A percentile compares a stretch with the other conserved stretches of the same genome.
These are phyloP conservation scores for Apamea anceps DNA, from an alignment of 2,888 invertebrate species.

Conservation along the genomic window DNA sequence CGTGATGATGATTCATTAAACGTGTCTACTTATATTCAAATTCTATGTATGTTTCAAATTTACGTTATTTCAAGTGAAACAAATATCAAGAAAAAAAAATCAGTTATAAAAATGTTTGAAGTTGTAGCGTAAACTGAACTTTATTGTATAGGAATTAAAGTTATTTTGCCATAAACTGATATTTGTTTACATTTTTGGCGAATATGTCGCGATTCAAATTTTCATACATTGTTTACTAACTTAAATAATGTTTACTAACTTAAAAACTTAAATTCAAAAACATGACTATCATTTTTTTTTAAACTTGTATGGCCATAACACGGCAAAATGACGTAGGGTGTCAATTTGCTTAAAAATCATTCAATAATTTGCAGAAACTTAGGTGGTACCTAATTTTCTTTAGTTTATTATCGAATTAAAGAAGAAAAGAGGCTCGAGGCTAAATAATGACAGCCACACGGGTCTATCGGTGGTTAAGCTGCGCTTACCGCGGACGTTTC, in stretches of 20 bases:
- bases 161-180: too few species aligned
- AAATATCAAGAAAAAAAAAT: too few species aligned
- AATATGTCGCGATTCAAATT: too few species aligned
- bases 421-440: neutral
- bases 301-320: neutral
- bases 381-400: neutral
- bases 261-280: neutral
- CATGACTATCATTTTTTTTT: neutral
- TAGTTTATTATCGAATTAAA: neutral
- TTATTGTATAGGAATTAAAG: too few species aligned
- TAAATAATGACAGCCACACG: neutral
- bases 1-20: slow-evolving; percentile 1
- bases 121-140: too few species aligned
- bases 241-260: neutral
- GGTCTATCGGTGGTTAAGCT: neutral
- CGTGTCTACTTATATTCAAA: neutral
- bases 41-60: too few species aligned
- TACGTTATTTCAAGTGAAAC: too few species aligned
- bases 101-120: too few species aligned
- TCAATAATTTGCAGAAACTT: too few species aligned
- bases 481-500: neutral
- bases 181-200: too few species aligned
- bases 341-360: neutral
- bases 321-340: neutral
- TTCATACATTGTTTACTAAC: neutral